phyloP scores from a whole-genome alignment of 1,140 invertebrate genomes.

The Lepidostoma basale region DNA sequence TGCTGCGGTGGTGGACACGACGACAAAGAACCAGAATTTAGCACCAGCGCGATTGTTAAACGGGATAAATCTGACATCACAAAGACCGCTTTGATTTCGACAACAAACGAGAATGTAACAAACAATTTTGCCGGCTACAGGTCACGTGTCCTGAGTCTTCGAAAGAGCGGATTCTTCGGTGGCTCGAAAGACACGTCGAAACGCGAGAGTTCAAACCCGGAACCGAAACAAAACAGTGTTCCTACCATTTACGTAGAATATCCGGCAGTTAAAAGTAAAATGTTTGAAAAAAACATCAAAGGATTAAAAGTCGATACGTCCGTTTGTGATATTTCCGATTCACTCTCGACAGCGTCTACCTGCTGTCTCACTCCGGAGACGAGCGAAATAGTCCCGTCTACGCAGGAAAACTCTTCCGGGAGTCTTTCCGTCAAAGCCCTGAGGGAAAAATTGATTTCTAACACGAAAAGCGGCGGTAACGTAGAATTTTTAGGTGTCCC shows the following conservation, averaged over 20 bases:
- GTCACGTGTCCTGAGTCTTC: conserved; percentile 37
- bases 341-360: conserved; percentile 38
- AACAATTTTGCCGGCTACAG: conserved; percentile 44
- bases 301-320: conserved; percentile 55
- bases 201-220: background rate
- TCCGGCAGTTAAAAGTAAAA: conserved; percentile 15
- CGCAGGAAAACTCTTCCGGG: conserved; percentile 17
- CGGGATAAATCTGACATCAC: conserved; percentile 61
- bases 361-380: conserved; percentile 45
- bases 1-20: background rate
- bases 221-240: background rate
- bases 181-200: conserved; percentile 21
- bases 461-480: background rate
- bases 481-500: background rate
- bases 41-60: conserved; percentile 47
- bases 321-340: conserved; percentile 16
- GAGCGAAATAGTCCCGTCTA: conserved; percentile 42
- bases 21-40: conserved; percentile 3
- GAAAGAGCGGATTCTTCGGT: conserved; percentile 34
- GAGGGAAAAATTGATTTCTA: conserved; percentile 45
- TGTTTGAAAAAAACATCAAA: conserved; percentile 56
- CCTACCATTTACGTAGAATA: conserved; percentile 21
- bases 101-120: conserved; percentile 65
- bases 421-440: conserved; percentile 48
- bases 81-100: conserved; percentile 70